These are phyloP conservation scores for Sakesphorus luctuosus DNA, from an alignment of 2,113 vertebrate species.

Conservation along the genomic window DNA sequence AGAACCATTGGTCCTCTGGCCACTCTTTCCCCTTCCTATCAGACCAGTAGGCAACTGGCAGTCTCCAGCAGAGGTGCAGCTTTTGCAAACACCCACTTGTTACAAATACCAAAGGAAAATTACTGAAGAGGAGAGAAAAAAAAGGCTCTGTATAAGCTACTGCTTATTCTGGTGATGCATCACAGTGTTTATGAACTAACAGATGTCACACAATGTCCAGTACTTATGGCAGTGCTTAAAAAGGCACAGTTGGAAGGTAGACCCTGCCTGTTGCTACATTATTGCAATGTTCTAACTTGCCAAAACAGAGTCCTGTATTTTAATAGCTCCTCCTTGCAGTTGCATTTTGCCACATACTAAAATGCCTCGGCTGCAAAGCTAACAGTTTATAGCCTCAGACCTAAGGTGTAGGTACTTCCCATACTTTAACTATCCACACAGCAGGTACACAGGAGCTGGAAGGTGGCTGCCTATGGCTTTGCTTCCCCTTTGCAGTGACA, in stretches of 20 bases:
- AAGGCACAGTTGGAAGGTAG: not conserved
- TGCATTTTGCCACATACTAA: slow-evolving; percentile 36
- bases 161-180: not conserved
- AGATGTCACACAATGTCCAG: slow-evolving; percentile 2
- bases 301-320: slow-evolving; percentile 32
- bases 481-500: not conserved
- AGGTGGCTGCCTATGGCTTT: not conserved
- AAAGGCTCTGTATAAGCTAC: not conserved
- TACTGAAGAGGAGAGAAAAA: not conserved
- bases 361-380: slow-evolving; percentile 1
- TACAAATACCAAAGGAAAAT: not conserved
- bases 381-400: not conserved
- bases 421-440: not conserved
- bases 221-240: not conserved
- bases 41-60: not conserved
- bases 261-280: slow-evolving; percentile 17
- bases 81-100: not conserved
- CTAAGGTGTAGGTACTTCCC: not conserved
- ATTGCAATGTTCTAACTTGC: not conserved
- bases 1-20: fast-evolving
- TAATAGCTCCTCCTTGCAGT: slow-evolving; percentile 29
- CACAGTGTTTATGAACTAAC: not conserved
- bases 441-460: not conserved
- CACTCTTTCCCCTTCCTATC: not conserved
- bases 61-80: not conserved